These are phyloP conservation scores for Drosophila tani DNA, from an alignment of 1,140 invertebrate species.

Conservation along the genomic window DNA sequence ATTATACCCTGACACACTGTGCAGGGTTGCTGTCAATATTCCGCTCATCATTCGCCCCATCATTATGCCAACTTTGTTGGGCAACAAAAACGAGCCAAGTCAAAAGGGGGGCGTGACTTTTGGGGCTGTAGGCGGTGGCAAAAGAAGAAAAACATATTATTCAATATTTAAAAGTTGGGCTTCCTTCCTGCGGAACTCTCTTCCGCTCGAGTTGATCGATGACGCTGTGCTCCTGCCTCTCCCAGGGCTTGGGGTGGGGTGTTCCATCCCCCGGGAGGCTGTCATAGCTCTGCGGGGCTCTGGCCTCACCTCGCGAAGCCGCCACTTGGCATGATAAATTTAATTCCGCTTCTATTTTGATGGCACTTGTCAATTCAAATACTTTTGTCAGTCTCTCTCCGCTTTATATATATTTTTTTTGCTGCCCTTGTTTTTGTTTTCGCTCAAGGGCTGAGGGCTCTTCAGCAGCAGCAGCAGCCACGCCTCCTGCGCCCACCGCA, in stretches of 20 bases:
- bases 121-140: background rate
- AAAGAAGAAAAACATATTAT: slow-evolving; percentile 60
- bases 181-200: slow-evolving; percentile 53
- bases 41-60: slow-evolving; percentile 42
- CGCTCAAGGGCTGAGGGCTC: slow-evolving; percentile 59
- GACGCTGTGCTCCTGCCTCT: slow-evolving; percentile 26
- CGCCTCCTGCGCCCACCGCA: slow-evolving; percentile 35
- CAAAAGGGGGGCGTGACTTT: slow-evolving; percentile 27
- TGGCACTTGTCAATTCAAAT: slow-evolving; percentile 83
- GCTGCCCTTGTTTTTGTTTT: slow-evolving; percentile 48
- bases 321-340: slow-evolving; percentile 80
- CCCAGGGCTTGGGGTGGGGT: slow-evolving; percentile 2
- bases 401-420: slow-evolving; percentile 38
- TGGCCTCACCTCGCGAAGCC: slow-evolving; percentile 34
- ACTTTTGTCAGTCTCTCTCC: slow-evolving; percentile 70
- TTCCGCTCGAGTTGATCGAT: slow-evolving; percentile 72
- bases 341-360: slow-evolving; percentile 83
- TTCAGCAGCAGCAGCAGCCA: slow-evolving; percentile 49
- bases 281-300: slow-evolving; percentile 24
- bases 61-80: slow-evolving; percentile 28
- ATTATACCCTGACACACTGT: background rate
- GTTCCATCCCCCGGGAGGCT: slow-evolving; percentile 43
- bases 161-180: slow-evolving; percentile 72
- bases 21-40: slow-evolving; percentile 15
- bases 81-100: slow-evolving; percentile 18